These are phyloP conservation scores for Nothoprocta perdicaria DNA, from an alignment of 2,113 vertebrate genomes.

Conservation along the genomic window DNA sequence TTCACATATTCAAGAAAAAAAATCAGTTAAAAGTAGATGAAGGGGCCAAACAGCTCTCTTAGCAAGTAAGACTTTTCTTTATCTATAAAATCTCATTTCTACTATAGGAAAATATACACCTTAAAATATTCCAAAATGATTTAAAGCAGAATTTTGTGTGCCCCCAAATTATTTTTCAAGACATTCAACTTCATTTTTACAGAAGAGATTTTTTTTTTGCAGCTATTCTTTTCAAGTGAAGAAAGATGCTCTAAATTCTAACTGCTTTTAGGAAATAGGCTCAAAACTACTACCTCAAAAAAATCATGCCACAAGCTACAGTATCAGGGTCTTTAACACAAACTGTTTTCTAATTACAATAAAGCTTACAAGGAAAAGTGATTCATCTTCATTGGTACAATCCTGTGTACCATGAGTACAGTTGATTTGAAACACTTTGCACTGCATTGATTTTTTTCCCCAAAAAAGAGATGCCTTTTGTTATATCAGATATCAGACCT, in stretches of 20 bases:
- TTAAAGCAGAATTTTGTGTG: background rate
- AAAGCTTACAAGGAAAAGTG: background rate
- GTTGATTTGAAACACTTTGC: background rate
- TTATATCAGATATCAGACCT: background rate
- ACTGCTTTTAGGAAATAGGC: background rate
- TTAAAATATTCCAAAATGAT: background rate
- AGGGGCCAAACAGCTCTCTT: background rate
- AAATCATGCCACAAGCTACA: background rate
- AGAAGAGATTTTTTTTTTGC: background rate
- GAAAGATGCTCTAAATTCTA: background rate
- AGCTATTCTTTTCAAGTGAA: background rate
- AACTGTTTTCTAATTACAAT: background rate
- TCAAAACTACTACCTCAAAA: background rate
- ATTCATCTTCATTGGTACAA: slow-evolving; percentile 5
- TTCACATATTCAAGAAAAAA: background rate
- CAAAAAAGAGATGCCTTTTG: background rate
- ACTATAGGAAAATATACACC: background rate
- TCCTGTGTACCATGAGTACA: background rate
- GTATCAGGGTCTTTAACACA: background rate
- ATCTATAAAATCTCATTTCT: background rate
- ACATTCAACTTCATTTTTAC: slow-evolving; percentile 3
- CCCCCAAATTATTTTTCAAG: background rate
- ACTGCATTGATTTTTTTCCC: background rate
- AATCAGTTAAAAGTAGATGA: background rate
- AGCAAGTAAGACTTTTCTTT: background rate